A percentile compares a stretch with the other conserved stretches of the same genome.
Evolutionary conservation across 2,797 vertebrate species (phyloP).

Genomic region (Podarcis lilfordi): DNA sequence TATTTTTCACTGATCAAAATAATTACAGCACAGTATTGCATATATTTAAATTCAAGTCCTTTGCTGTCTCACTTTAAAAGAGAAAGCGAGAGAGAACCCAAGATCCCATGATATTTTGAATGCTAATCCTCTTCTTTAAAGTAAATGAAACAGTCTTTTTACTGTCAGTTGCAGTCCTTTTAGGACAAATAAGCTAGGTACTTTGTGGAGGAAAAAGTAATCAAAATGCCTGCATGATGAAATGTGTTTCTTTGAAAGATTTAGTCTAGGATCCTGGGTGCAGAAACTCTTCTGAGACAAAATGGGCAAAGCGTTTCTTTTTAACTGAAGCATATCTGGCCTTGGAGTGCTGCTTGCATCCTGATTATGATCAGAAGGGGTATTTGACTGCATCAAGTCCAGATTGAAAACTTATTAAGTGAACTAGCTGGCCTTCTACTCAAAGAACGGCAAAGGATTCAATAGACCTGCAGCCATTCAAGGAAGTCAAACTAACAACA

Average conservation of each 20-base stretch:
- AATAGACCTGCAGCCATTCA: constrained; percentile 34
- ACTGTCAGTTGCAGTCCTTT: constrained; percentile 66
- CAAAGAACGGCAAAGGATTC: constrained; percentile 27
- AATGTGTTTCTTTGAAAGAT: constrained; percentile 66
- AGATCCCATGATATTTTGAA: constrained; percentile 59
- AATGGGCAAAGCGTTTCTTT: constrained; percentile 57
- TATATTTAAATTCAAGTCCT: constrained; percentile 56
- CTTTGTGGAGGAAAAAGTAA: constrained; percentile 58
- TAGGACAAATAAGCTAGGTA: constrained; percentile 69
- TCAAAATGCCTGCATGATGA: constrained; percentile 61
- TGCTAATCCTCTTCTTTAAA: constrained; percentile 78
- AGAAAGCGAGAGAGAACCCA: constrained; percentile 40
- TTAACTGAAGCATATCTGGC: constrained; percentile 53
- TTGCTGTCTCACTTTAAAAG: constrained; percentile 49
- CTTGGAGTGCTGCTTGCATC: constrained; percentile 20
- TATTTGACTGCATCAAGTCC: constrained; percentile 55
- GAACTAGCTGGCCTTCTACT: constrained; percentile 35
- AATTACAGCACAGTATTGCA: constrained; percentile 57
- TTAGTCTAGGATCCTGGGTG: constrained; percentile 53
- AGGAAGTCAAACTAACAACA: constrained; percentile 18
- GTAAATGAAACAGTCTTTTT: constrained; percentile 73
- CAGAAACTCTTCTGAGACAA: constrained; percentile 64
- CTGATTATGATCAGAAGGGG: constrained; percentile 53
- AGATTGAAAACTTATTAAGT: constrained; percentile 57
- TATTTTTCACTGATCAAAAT: constrained; percentile 68